Evolutionary conservation across 1,140 invertebrate species (phyloP).

Genomic region (Aphis craccivora): DNA sequence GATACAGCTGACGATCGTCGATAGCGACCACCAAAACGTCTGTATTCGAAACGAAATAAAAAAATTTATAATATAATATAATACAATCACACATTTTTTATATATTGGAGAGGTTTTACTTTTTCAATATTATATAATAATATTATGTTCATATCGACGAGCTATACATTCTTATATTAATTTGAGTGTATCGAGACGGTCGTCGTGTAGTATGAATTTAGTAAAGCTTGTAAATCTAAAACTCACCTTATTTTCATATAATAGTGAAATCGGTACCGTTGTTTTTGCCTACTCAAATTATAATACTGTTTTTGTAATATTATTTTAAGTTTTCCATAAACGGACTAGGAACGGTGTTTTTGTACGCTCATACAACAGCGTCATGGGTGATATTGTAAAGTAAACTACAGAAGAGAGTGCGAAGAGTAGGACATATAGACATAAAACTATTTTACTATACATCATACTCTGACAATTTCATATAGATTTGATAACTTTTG

Average conservation of each 20-base stretch:
- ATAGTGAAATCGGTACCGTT: no score
- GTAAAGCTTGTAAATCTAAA: no score
- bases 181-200: no score
- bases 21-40: neutral
- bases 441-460: neutral
- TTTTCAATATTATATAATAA: neutral
- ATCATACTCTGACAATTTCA: neutral
- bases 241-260: no score
- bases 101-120: no score
- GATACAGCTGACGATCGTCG: neutral
- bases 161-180: no score
- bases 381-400: neutral
- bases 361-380: neutral
- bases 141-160: neutral
- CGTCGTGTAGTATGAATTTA: no score
- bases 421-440: neutral
- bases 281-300: neutral
- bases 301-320: neutral
- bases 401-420: neutral
- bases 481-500: neutral
- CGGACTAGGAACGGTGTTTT: neutral
- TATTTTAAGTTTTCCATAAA: neutral
- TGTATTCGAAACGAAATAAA: neutral
- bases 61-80: neutral
- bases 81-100: neutral